Evolutionary conservation across 2,888 invertebrate genomes (phyloP).

Genomic region (Drosophila vallismaia): DNA sequence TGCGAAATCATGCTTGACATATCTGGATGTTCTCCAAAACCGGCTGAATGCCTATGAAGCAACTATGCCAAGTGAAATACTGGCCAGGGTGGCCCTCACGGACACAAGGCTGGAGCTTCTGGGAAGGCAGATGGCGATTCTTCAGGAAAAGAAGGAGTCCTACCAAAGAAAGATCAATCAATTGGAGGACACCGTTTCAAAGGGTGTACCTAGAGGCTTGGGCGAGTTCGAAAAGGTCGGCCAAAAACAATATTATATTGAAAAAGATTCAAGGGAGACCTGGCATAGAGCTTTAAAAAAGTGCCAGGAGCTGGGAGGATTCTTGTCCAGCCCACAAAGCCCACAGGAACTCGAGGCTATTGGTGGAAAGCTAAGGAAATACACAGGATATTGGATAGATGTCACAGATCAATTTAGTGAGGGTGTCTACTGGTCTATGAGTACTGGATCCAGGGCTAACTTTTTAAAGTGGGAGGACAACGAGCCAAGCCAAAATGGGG

Average conservation of each 20-base stretch:
- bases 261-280: conserved; percentile 1
- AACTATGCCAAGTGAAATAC: not conserved
- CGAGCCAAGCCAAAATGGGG: not conserved
- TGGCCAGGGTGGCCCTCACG: not conserved
- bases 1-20: not conserved
- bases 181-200: not conserved
- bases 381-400: conserved; percentile 20
- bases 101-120: not conserved
- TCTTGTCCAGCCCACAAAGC: conserved; percentile 18
- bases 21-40: not conserved
- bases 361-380: not conserved
- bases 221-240: not conserved
- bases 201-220: not conserved
- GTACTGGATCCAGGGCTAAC: not conserved
- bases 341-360: conserved; percentile 14
- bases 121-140: not conserved
- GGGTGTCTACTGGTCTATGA: not conserved
- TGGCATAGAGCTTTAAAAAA: conserved; percentile 9
- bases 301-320: conserved; percentile 18
- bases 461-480: not conserved
- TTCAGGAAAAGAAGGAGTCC: not conserved
- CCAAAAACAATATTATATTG: conserved; percentile 25
- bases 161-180: not conserved
- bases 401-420: not conserved
- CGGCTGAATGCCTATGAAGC: not conserved